Evolutionary conservation across 2,888 invertebrate genomes (phyloP).

Genomic region (Rapana venosa): DNA sequence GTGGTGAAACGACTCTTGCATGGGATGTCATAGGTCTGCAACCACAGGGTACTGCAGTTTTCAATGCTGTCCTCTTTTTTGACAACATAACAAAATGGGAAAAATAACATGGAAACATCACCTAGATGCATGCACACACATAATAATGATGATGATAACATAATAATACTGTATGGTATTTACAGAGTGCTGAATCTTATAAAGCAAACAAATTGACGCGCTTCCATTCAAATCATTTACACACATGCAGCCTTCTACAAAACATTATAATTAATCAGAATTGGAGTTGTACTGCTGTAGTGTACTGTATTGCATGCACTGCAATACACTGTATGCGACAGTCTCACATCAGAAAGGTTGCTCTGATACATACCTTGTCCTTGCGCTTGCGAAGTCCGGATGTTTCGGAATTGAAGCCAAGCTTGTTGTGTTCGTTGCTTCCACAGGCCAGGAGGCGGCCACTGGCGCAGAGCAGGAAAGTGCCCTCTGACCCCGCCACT

Average conservation of each 20-base stretch:
- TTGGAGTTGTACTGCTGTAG: no score
- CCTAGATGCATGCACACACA: not conserved
- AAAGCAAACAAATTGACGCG: no score
- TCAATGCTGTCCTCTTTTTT: not conserved
- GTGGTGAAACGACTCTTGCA: constrained; percentile 72
- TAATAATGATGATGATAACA: no score
- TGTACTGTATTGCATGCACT: no score
- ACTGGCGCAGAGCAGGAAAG: constrained; percentile 73
- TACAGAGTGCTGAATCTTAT: no score
- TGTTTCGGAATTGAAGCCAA: constrained; percentile 75
- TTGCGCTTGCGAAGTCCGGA: constrained; percentile 72
- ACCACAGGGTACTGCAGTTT: not conserved
- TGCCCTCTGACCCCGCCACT: constrained; percentile 72
- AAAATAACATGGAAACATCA: not conserved
- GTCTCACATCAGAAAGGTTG: no score
- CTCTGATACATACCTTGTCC: constrained; percentile 56
- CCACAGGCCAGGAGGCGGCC: constrained; percentile 76
- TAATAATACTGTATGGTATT: no score
- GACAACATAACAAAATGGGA: not conserved
- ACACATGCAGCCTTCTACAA: no score
- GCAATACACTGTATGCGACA: no score
- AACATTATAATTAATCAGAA: no score
- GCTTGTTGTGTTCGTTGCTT: constrained; percentile 77
- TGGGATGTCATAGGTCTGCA: constrained; percentile 76
- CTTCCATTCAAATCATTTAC: no score